Evolutionary conservation across 30 jellyfish, hydroid and myxozoan genomes (phyloP), one percentile per base, ranked within the genome.

Genomic region (Aurelia coerulea): DNA sequence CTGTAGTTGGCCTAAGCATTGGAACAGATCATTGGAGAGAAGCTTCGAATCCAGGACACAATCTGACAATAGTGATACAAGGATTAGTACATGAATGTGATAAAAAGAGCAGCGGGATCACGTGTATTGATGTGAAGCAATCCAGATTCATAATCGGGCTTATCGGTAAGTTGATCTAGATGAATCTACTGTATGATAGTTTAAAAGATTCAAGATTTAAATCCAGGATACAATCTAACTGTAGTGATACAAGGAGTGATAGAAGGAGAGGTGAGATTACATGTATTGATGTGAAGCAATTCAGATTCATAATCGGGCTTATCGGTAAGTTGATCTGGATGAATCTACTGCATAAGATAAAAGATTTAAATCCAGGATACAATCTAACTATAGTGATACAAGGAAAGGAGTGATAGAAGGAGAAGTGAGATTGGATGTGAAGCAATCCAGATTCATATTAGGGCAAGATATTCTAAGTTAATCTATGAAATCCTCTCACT

Each of bases 21-120:
- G 92, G 92, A 42, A 70, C 92, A 37, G 92, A 83, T 41, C 92
- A 83, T 50, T 83, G 92, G 92, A 49, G 92, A 39, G 92, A 70
- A 54, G 56, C 73, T 4, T 18, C 33, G 15, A 83, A 41, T 31
- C 82, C 79, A 7, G 76, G 79, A 15, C 35, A 42, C 56, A 79
- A 79, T 54, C 32, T 37, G 0, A 79, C 90, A 18, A 42, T 59
- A 49, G 84, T 53, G 35, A 17, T 33, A 2, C 90, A 68, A 33
- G 90, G 90, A 10, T 53, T 81, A 64, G 17, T 54, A 0, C 68
- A 81, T 2, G 84, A 81, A 10, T 80, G 90, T 29, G 89, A 79
- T 52, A 64, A 60, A 41, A 67, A 4, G 2, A 10, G 10, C 34
- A 2, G 11, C 39, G 16, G 9, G 1, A 56, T 82, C 37, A 53